Evolutionary conservation across 2,797 vertebrate genomes (phyloP), one percentile per base, ranked within the genome.

Genomic region (Siniperca undulata): DNA sequence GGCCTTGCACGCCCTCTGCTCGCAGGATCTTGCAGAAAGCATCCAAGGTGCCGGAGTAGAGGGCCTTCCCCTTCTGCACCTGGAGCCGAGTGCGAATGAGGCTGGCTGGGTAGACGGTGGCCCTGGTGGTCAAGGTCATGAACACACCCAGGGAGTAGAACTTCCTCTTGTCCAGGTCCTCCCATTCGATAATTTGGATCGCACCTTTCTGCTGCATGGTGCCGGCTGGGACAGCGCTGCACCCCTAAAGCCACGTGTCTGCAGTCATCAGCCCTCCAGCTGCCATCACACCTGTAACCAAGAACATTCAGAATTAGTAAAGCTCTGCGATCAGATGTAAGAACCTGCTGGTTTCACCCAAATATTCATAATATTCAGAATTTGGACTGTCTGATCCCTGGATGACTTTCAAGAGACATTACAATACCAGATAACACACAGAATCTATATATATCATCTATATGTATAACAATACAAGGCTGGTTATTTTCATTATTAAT

Each of bases 141-240:
- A 98, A 98, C 58, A 99, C 96, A 0, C 98, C 97, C 0, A 99
- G 94, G 5, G 98, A 96, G 9, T 99, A 99, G 95, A 99, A 99
- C 81, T 99, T 99, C 94, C 96, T 96, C 91, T 99, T 99, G 96
- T 99, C 98, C 93, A 99, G 91, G 90, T 99, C 97, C 81, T 99
- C 98, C 98, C 98, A 99, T 91, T 99, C 98, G 0, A 99, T 99
- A 90, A 99, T 99, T 88, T 96, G 97, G 92, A 99, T 98, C 83
- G 97, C 97, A n/a, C 98, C 96, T 89, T 96, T 97, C 89, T 96
- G 95, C 81, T 93, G 94, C 93, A 93, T 94, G 73, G 70, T 88
- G 92, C 81, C 46, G 12, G 69, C 62, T 78, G 20, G 82, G 77
- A 61, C 80, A 70, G 86, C 12, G 8, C 76, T n/a, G 74, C n/a